Conservation (phyloP, 2,113 vertebrate genomes). For the Gobiocypris rarus region DNA sequence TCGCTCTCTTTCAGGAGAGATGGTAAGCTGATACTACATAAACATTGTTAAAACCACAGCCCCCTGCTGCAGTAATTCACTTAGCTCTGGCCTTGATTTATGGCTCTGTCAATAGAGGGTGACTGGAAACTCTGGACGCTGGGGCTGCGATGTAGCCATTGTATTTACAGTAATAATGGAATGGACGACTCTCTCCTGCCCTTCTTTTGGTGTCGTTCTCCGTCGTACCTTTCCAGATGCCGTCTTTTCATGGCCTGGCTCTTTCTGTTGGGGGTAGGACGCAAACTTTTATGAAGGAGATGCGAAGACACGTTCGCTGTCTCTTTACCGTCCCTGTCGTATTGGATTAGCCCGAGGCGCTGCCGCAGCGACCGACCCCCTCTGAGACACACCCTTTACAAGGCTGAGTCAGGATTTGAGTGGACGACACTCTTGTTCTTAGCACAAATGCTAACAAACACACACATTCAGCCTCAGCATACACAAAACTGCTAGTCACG, state of each 20-base stretch:
- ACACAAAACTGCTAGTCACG: not conserved
- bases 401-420: constrained; percentile 27
- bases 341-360: constrained; percentile 54
- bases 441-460: constrained; percentile 21
- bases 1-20: constrained; percentile 72
- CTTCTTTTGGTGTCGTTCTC: constrained; percentile 46
- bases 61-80: constrained; percentile 90
- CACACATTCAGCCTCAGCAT: not conserved
- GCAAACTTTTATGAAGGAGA: constrained; percentile 43
- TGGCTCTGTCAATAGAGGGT: constrained; percentile 88
- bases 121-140: constrained; percentile 77
- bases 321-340: constrained; percentile 24
- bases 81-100: constrained; percentile 92
- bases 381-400: constrained; percentile 35
- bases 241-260: constrained; percentile 28
- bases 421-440: not conserved
- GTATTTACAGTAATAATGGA: constrained; percentile 84
- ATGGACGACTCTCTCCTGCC: constrained; percentile 71
- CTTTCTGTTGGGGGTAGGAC: constrained; percentile 45
- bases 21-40: constrained; percentile 85
- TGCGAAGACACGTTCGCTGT: constrained; percentile 17
- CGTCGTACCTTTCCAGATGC: constrained; percentile 4
- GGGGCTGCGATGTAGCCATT: constrained; percentile 74
- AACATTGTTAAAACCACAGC: constrained; percentile 86
- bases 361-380: constrained; percentile 35